Evolutionary conservation across 1,140 invertebrate species (phyloP), one percentile per base, ranked within the genome.

Genomic region (Reticulitermes speratus): DNA sequence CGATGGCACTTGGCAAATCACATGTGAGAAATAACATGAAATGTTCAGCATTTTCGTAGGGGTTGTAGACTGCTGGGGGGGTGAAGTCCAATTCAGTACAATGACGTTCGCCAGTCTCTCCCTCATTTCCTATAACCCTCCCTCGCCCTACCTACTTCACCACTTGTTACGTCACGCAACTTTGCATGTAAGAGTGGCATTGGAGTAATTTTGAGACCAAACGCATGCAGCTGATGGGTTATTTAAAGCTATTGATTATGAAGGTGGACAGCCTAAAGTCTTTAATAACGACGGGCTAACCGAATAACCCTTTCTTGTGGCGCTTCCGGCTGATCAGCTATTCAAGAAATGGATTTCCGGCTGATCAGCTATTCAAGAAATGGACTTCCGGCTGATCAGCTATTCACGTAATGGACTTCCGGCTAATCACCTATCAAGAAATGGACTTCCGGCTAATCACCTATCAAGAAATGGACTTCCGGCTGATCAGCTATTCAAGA

Each of bases 61-160:
- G 65, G 65, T 5, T n/a, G 65, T 75, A 2, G 25, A 5, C 25
- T 6, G 65, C 65, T 25, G n/a, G 65, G 59, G 59, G 59, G 14
- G 65, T 75, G 65, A 75, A 25, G 65, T 75, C 65, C 25, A 75
- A 75, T 75, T 75, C 65, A 75, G 65, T 14, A 75, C 65, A 75
- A 75, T 30, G 65, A 30, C 65, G 65, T 30, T 75, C 65, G 65
- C 2, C 65, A 75, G 25, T 30, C 65, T 25, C 65, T 75, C 65
- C 65, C 65, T 30, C 2, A 75, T 75, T 30, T 75, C 65, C 65
- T 75, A 14, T 25, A n/a, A n/a, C 65, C n/a, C 9, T 25, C 65
- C 52, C 52, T 21, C 5, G 0, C 52, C 19, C 14, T 5, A n/a
- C 25, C 65, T 6, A 1, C 65, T 6, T 5, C 65, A 14, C 65